phyloP scores from a whole-genome alignment of 30 jellyfish, hydroid and myxozoan species.

The Nemopilema nomurai region DNA sequence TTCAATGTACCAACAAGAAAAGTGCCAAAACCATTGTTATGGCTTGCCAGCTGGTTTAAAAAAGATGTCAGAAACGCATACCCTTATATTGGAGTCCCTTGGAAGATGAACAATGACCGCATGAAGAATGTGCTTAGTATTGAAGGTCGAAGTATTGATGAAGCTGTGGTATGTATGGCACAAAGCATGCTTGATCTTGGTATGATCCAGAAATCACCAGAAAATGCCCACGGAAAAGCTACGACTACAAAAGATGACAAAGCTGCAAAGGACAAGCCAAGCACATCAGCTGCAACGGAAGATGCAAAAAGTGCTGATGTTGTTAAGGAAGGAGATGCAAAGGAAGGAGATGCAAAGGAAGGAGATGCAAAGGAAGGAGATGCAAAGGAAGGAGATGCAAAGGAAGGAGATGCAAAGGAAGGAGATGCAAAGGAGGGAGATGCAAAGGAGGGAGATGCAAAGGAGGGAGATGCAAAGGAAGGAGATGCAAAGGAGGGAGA shows the following conservation, averaged over 20 bases:
- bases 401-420: conserved; percentile 1
- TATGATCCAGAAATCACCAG: conserved; percentile 26
- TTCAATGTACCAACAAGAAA: conserved; percentile 38
- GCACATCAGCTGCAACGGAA: background rate
- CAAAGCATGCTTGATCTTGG: conserved; percentile 51
- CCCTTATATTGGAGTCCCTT: conserved; percentile 27
- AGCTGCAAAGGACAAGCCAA: background rate
- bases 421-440: conserved; percentile 13
- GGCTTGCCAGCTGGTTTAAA: conserved; percentile 41
- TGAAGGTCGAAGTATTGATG: conserved; percentile 1
- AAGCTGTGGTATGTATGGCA: conserved; percentile 41
- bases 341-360: too few species aligned
- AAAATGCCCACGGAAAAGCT: background rate
- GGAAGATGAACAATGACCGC: conserved; percentile 15
- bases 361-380: conserved; percentile 13
- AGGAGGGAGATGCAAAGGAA: background rate
- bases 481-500: background rate
- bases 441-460: background rate
- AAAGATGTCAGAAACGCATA: conserved; percentile 21
- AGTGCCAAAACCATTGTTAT: conserved; percentile 52
- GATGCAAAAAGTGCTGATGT: conserved; percentile 1
- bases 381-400: conserved; percentile 1
- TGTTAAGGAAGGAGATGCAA: too few species aligned
- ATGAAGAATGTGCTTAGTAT: conserved; percentile 48
- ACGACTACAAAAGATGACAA: background rate